Conservation (phyloP, 2,888 invertebrate genomes). For the Watsonalla cultraria region DNA sequence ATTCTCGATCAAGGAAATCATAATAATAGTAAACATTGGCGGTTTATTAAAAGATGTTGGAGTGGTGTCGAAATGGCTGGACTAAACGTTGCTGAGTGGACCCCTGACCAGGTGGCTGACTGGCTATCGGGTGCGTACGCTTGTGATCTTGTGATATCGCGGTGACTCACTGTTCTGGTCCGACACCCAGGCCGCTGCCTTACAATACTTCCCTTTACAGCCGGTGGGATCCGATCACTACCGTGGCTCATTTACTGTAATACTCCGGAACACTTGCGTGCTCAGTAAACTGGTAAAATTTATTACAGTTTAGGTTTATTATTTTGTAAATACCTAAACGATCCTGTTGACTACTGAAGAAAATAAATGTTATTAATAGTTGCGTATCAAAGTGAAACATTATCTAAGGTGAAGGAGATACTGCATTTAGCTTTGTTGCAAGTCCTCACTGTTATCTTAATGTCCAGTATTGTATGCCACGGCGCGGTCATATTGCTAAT, state of each 20-base stretch:
- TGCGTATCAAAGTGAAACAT: too few relatives aligned
- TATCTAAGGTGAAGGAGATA: too few relatives aligned
- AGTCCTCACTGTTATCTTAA: too few relatives aligned
- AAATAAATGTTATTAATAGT: too few relatives aligned
- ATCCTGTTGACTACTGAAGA: too few relatives aligned
- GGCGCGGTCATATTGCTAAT: too few relatives aligned
- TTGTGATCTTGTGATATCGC: conserved; percentile 11
- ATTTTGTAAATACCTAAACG: too few relatives aligned
- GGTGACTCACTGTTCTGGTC: conserved; percentile 31
- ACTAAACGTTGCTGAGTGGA: conserved; percentile 89
- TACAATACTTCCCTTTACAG: neutral
- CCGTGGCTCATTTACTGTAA: conserved; percentile 19
- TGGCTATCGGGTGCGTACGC: conserved; percentile 88
- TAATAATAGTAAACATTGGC: conserved; percentile 16
- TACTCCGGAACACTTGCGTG: conserved; percentile 13
- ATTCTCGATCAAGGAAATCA: conserved; percentile 6
- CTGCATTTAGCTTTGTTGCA: too few relatives aligned
- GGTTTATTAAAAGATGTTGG: conserved; percentile 39
- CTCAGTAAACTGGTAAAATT: too few relatives aligned
- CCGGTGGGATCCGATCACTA: neutral
- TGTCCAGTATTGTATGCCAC: too few relatives aligned
- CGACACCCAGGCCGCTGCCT: neutral
- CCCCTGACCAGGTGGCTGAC: conserved; percentile 92
- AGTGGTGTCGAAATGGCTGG: conserved; percentile 45
- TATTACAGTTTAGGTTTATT: too few relatives aligned